A percentile compares a stretch with the other conserved stretches of the same genome.
Conservation (phyloP, 1,140 invertebrate genomes). For the Tenebrio molitor region DNA sequence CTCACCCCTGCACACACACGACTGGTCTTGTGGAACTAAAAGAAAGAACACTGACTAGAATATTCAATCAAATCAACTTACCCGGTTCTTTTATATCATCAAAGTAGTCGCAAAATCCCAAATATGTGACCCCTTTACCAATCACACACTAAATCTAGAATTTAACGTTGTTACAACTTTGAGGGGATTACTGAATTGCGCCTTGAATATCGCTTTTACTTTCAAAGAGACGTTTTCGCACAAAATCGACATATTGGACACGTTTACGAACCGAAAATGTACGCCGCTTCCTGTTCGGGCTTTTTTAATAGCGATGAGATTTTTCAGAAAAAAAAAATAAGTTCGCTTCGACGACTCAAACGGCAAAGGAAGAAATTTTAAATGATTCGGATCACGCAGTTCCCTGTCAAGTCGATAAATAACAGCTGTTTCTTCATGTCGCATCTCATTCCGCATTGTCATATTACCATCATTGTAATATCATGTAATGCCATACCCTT, state of each 20-base stretch:
- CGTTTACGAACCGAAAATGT: slow-evolving; percentile 19
- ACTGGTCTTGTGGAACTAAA: slow-evolving; percentile 62
- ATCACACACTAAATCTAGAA: slow-evolving; percentile 54
- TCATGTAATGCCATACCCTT: too few species aligned
- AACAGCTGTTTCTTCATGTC: too few species aligned
- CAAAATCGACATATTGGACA: slow-evolving; percentile 37
- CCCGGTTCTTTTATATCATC: slow-evolving; percentile 59
- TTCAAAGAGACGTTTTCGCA: slow-evolving; percentile 35
- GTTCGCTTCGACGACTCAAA: too few species aligned
- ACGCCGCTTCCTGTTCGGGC: slow-evolving; percentile 11
- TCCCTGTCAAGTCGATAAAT: too few species aligned
- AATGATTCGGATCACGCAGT: too few species aligned
- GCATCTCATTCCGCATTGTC: too few species aligned
- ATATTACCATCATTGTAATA: too few species aligned
- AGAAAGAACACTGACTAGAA: slow-evolving; percentile 63
- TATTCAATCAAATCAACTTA: slow-evolving; percentile 64
- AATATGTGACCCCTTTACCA: slow-evolving; percentile 61
- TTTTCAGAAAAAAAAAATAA: too few species aligned
- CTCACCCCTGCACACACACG: slow-evolving; percentile 57
- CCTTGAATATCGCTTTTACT: slow-evolving; percentile 40
- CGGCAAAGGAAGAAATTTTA: too few species aligned
- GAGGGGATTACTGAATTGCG: slow-evolving; percentile 43
- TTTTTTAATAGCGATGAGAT: too few species aligned
- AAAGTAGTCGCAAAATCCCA: slow-evolving; percentile 60
- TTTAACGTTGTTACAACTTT: slow-evolving; percentile 46